Evolutionary conservation across 2,113 vertebrate genomes (phyloP), one percentile per base, ranked within the genome.

Genomic region (Pithys albifrons): DNA sequence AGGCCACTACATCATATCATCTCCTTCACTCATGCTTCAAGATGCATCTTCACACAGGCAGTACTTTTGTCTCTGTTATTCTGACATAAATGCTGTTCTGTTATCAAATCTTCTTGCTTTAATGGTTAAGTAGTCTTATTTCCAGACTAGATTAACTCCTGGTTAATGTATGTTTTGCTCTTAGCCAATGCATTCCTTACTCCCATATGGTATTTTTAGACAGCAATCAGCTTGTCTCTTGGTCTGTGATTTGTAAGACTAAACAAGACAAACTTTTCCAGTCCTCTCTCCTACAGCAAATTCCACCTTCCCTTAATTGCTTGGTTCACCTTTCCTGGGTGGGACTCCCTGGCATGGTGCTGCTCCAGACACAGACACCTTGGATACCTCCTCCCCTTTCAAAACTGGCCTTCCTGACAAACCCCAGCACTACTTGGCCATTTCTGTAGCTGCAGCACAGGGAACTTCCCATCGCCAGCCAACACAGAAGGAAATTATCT

Each of bases 191-290:
- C 7, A 0, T 76, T 83, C 48, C 52, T 28, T 46, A 88, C 39
- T 85, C 41, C 61, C 41, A 31, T 19, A 12, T 29, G 82, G 13
- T 76, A 88, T 91, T 94, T 95, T 86, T 66, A 67, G 88, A 35
- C 67, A 88, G 75, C 75, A 85, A 86, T 83, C 85, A 88, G 23
- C 49, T 73, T 3, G 2, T 72, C 61, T 82, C 85, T 49, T 45
- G 35, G 48, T 61, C 74, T 88, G 81, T 69, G 78, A 89, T 72
- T 69, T 93, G 46, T 75, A 74, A 92, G 90, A 88, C 85, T 93
- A 84, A 95, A 93, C 80, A 91, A 93, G 72, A 14, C 89, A 88
- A 78, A 78, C 61, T 86, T 65, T 70, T 66, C 73, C 66, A 37
- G 16, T 31, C 33, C 43, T 45, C 43, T 59, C 72, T 87, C 35